phyloP scores from a whole-genome alignment of 2,888 invertebrate species.

The Xestoiulus laeticollis region DNA sequence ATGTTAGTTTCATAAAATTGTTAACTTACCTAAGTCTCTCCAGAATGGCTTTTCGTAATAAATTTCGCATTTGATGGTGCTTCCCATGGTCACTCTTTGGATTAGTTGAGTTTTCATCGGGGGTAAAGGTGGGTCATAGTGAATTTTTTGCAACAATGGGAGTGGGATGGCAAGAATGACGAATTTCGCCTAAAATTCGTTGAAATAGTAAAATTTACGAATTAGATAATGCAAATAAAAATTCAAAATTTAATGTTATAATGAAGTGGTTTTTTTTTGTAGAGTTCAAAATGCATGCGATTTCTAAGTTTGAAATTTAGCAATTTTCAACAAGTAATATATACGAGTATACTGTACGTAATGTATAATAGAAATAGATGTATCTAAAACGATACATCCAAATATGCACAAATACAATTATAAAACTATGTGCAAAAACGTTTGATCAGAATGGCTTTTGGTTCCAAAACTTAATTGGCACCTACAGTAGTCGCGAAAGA shows the following conservation, averaged over 20 bases:
- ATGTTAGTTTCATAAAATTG: background rate
- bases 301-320: background rate
- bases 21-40: constrained; percentile 62
- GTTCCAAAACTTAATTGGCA: constrained; percentile 29
- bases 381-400: background rate
- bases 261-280: background rate
- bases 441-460: constrained; percentile 4
- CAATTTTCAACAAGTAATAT: background rate
- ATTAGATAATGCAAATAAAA: background rate
- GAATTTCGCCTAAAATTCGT: constrained; percentile 58
- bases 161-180: constrained; percentile 63
- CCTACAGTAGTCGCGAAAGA: background rate
- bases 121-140: constrained; percentile 63
- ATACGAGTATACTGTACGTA: no score
- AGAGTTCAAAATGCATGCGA: background rate
- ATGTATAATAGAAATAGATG: background rate
- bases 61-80: constrained; percentile 64
- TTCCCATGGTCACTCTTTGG: constrained; percentile 64
- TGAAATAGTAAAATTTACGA: constrained; percentile 31
- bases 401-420: background rate
- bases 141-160: constrained; percentile 62
- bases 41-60: constrained; percentile 65
- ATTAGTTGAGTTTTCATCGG: constrained; percentile 62
- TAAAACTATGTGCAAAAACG: background rate
- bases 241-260: background rate